Conservation (phyloP, 2,888 invertebrate genomes). For the Chalcis sispes region DNA sequence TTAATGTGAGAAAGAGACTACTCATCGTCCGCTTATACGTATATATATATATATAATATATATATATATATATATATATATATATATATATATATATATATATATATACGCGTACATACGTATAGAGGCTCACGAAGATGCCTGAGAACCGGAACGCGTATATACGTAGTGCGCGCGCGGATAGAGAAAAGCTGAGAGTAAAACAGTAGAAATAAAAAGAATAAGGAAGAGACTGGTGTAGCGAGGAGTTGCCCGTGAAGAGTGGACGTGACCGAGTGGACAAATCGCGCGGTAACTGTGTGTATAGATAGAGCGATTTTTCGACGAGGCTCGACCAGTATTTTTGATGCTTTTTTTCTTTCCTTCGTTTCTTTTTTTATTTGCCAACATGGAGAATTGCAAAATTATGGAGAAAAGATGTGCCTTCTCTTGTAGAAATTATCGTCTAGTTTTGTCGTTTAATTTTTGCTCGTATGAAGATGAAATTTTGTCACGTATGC, state of each 20-base stretch:
- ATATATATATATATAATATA: conserved; percentile 39
- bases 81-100: no score
- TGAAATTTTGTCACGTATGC: conserved; percentile 11
- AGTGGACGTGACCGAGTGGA: conserved; percentile 68
- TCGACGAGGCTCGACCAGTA: neutral
- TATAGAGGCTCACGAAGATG: conserved; percentile 71
- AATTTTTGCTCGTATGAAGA: neutral
- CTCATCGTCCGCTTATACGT: conserved; percentile 17
- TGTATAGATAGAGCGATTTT: conserved; percentile 34
- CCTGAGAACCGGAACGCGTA: conserved; percentile 72
- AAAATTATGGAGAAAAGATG: conserved; percentile 10
- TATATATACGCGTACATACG: no score
- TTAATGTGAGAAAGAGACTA: conserved; percentile 70
- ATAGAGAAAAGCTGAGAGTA: neutral
- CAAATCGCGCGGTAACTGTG: conserved; percentile 62
- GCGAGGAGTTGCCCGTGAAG: conserved; percentile 50
- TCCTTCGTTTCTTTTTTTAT: neutral
- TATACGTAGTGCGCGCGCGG: no score
- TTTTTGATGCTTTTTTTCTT: conserved; percentile 1
- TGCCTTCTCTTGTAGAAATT: conserved; percentile 30
- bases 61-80: conserved; percentile 40
- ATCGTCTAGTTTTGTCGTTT: neutral
- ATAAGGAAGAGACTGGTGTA: conserved; percentile 24
- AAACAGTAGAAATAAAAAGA: conserved; percentile 24
- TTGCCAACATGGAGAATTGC: neutral